These are phyloP conservation scores for Uromys caudimaculatus DNA, from an alignment of 2,797 vertebrate species.

Conservation along the genomic window DNA sequence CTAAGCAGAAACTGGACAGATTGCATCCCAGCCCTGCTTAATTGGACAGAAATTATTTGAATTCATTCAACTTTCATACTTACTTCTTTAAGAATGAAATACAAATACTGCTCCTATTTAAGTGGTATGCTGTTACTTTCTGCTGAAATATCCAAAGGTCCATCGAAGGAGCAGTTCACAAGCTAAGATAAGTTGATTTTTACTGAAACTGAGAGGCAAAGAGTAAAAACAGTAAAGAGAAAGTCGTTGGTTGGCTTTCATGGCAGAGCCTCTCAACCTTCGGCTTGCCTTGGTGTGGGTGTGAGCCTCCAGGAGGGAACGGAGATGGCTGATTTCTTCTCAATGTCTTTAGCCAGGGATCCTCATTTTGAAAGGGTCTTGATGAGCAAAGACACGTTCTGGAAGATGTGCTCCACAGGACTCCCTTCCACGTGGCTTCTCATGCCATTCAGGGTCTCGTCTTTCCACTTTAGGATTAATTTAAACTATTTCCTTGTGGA, in stretches of 20 bases:
- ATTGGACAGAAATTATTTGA: slow-evolving; percentile 57
- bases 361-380: neutral
- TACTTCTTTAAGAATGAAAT: slow-evolving; percentile 56
- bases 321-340: neutral
- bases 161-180: neutral
- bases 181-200: neutral
- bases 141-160: slow-evolving; percentile 13
- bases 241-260: neutral
- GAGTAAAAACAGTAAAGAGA: neutral
- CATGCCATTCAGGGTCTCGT: neutral
- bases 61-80: slow-evolving; percentile 46
- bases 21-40: neutral
- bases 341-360: neutral
- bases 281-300: neutral
- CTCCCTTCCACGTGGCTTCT: neutral
- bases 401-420: neutral
- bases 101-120: neutral
- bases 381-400: neutral
- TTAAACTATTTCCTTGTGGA: neutral
- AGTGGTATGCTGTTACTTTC: neutral
- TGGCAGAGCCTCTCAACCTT: neutral
- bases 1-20: slow-evolving; percentile 42
- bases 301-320: neutral
- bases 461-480: slow-evolving; percentile 5
- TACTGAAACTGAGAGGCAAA: neutral